Percentiles rank a stretch among this genome's conserved stretches.
phyloP scores from a whole-genome alignment of 2,113 vertebrate species.

The Ciconia maguari region DNA sequence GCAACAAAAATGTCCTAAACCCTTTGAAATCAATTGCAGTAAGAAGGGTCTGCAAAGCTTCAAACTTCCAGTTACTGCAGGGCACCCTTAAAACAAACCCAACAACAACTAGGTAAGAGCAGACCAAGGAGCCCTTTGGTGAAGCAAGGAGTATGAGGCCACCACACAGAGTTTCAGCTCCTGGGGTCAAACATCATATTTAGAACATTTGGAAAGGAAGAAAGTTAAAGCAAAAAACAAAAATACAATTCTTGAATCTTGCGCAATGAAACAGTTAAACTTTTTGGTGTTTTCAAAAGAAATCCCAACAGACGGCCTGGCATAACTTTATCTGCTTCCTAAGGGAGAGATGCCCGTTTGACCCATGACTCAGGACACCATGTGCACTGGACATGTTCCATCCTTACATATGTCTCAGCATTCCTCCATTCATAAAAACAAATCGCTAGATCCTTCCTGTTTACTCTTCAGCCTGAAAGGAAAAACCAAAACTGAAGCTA shows the following conservation, averaged over 20 bases:
- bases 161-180: slow-evolving; percentile 7
- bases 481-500: slow-evolving; percentile 67
- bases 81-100: slow-evolving; percentile 26
- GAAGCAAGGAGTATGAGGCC: slow-evolving; percentile 6
- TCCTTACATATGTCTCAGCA: slow-evolving; percentile 34
- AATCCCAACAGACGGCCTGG: slow-evolving; percentile 67
- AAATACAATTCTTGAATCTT: slow-evolving; percentile 56
- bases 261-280: slow-evolving; percentile 56
- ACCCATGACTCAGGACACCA: slow-evolving; percentile 49
- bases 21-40: slow-evolving; percentile 22
- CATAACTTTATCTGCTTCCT: slow-evolving; percentile 58
- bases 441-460: slow-evolving; percentile 59
- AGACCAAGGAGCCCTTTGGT: slow-evolving; percentile 50
- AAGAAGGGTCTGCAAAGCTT: slow-evolving; percentile 37
- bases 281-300: slow-evolving; percentile 71
- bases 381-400: slow-evolving; percentile 40
- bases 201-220: slow-evolving; percentile 59
- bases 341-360: slow-evolving; percentile 19
- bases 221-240: slow-evolving; percentile 58
- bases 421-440: slow-evolving; percentile 60
- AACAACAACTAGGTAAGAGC: slow-evolving; percentile 10
- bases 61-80: slow-evolving; percentile 62
- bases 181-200: slow-evolving; percentile 56
- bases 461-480: slow-evolving; percentile 73
- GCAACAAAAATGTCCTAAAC: slow-evolving; percentile 58